These are phyloP conservation scores for Hyposoter dolosus DNA, from an alignment of 2,888 invertebrate species.

Conservation along the genomic window DNA sequence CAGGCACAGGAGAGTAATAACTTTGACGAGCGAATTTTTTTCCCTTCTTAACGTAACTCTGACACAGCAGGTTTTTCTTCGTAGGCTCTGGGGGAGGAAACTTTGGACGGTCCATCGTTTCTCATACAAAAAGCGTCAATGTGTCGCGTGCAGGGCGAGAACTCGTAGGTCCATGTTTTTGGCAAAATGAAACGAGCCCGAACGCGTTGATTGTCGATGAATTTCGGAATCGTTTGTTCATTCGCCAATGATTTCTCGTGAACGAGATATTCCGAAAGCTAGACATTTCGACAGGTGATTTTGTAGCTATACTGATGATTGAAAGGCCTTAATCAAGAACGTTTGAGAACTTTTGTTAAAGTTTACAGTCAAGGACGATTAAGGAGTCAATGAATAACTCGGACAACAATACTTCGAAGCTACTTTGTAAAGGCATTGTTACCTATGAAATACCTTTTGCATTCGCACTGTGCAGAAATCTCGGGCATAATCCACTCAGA, in stretches of 20 bases:
- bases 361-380: not conserved
- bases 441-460: constrained; percentile 25
- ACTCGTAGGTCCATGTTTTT: constrained; percentile 2
- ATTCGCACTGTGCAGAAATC: constrained; percentile 45
- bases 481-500: constrained; percentile 46
- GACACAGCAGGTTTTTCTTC: constrained; percentile 5
- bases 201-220: constrained; percentile 28
- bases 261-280: too few species aligned
- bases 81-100: not conserved
- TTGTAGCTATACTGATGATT: too few species aligned
- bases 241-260: too few species aligned
- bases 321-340: too few species aligned
- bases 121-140: constrained; percentile 26
- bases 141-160: not conserved
- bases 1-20: constrained; percentile 9
- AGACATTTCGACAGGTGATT: too few species aligned
- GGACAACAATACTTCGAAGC: constrained; percentile 30
- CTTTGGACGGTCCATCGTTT: constrained; percentile 8
- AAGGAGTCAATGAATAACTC: constrained; percentile 8
- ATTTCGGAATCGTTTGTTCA: not conserved
- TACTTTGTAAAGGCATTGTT: constrained; percentile 7
- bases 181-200: constrained; percentile 25
- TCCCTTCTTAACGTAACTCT: not conserved
- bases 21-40: constrained; percentile 13
- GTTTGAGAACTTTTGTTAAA: not conserved